Base-by-base conservation (phyloP, 2,797 vertebrate genomes). In the Leuciscus waleckii region DNA sequence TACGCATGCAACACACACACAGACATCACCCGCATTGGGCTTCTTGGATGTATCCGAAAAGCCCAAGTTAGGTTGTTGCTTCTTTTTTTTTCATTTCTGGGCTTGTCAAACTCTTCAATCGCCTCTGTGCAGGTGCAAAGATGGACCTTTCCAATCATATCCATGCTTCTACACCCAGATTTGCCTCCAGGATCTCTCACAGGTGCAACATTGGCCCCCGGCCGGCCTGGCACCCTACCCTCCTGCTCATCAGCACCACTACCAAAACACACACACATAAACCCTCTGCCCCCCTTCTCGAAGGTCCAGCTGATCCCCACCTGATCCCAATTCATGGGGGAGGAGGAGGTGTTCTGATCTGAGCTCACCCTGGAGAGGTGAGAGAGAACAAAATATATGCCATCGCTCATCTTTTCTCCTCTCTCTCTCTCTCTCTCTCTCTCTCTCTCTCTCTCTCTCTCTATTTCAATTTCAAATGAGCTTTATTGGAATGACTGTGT, bases 121-220 rank as follows among this genome's bases (percentile, higher is more conserved):
- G 54, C 51, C 17, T 75, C 51, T 46, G 81, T 56, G 71, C 78
- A 92, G 90, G 90, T 92, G 92, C 90, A 54, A 89, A 37, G 90
- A 85, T 89, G 88, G 90, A 93, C 92, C 89, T 91, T 92, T 90
- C 88, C 91, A 91, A 90, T 89, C 88, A 90, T 88, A 80, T 77
- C 68, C 63, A 88, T 80, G 84, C 81, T 88, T 70, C 87, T 84
- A 90, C 90, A 89, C 88, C 90, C 90, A 90, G 88, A 90, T 89
- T 88, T 61, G 65, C 82, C 89, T 85, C 85, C 86, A 81, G 74
- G 87, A 84, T 88, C 75, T 87, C 73, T 81, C 87, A 84, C 90
- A 90, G 90, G 87, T 89, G 90, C 87, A 89, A 73, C 87, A 86
- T 85, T 89, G 88, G 88, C 85, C 88, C 87, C 84, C 80, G 79